A percentile compares a stretch with the other conserved stretches of the same genome.
Evolutionary conservation across 2,797 vertebrate species (phyloP).

Genomic region (Siniperca undulata): DNA sequence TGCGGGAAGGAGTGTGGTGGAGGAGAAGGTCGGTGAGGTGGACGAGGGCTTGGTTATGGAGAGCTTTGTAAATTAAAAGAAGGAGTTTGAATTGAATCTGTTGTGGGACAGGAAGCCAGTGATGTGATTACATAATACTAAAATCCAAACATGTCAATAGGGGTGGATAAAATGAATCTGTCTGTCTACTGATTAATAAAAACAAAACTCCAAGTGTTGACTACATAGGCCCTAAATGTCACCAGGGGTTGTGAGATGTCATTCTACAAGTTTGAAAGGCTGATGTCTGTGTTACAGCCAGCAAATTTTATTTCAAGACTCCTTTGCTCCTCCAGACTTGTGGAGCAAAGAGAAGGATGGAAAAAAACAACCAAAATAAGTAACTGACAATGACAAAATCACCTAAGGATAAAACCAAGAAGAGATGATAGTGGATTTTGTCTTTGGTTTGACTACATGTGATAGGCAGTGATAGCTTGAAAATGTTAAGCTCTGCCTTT

Average conservation of each 20-base stretch:
- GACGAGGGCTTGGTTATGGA: neutral
- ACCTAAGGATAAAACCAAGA: constrained; percentile 39
- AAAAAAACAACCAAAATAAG: constrained; percentile 27
- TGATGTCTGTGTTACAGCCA: neutral
- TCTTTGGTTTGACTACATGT: constrained; percentile 39
- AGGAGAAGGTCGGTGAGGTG: neutral
- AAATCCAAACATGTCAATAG: neutral
- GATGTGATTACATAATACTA: neutral
- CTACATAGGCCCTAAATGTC: neutral
- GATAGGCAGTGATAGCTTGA: constrained; percentile 44
- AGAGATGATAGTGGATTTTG: constrained; percentile 32
- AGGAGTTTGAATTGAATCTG: neutral
- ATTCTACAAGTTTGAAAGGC: neutral
- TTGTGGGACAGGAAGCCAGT: neutral
- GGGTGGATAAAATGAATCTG: neutral
- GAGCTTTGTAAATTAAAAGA: neutral
- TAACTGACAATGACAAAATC: constrained; percentile 37
- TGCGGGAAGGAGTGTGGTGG: neutral
- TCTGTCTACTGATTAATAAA: neutral
- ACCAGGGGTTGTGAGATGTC: neutral
- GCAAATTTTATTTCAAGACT: neutral
- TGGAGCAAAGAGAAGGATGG: neutral
- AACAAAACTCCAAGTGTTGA: neutral
- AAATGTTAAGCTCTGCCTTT: constrained; percentile 60
- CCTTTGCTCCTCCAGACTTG: neutral